phyloP scores from a whole-genome alignment of 1,140 invertebrate species.

The Papilio aristodemus region DNA sequence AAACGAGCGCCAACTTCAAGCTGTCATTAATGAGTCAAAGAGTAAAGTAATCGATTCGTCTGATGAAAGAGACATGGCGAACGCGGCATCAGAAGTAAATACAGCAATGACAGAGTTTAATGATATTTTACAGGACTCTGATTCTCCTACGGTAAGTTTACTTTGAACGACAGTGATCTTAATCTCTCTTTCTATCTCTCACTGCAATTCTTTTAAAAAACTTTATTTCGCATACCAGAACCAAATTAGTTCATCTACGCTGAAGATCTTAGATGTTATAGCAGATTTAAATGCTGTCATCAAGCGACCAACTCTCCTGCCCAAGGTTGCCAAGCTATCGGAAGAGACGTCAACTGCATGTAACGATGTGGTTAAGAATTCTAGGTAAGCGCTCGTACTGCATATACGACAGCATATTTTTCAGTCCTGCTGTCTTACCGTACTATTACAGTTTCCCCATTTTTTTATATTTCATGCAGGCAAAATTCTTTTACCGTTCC shows the following conservation, averaged over 20 bases:
- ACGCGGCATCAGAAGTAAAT: neutral
- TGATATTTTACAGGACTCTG: neutral
- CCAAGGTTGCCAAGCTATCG: conserved; percentile 24
- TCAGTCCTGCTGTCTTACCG: too few relatives aligned
- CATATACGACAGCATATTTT: too few relatives aligned
- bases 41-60: conserved; percentile 37
- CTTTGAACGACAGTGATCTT: neutral
- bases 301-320: conserved; percentile 35
- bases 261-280: conserved; percentile 36
- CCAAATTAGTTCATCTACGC: neutral
- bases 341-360: conserved; percentile 31
- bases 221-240: neutral
- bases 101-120: neutral
- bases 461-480: too few relatives aligned
- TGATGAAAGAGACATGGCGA: conserved; percentile 35
- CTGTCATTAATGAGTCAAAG: conserved; percentile 42
- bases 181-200: too few relatives aligned
- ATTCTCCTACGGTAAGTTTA: conserved; percentile 6
- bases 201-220: neutral
- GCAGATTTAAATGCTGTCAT: conserved; percentile 37
- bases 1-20: conserved; percentile 43
- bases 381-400: too few relatives aligned
- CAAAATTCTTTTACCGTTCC: too few relatives aligned
- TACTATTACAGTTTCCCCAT: too few relatives aligned
- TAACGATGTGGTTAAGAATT: conserved; percentile 48